phyloP scores from a whole-genome alignment of 2,888 invertebrate species.

The Xestia sexstrigata region DNA sequence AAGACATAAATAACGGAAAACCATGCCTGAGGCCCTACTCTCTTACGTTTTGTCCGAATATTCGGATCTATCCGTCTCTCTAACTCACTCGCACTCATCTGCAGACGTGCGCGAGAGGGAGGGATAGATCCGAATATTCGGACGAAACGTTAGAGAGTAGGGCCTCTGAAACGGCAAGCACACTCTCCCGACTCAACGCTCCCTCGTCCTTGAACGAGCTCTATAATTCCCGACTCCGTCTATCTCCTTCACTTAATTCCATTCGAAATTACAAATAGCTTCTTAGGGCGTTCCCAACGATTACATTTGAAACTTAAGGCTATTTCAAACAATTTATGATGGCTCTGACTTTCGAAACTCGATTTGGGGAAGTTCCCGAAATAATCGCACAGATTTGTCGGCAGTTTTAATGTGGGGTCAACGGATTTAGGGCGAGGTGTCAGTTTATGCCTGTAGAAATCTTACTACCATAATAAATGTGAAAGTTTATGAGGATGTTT shows the following conservation, averaged over 20 bases:
- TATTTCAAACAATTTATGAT: conserved; percentile 76
- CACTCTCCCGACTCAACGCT: conserved; percentile 37
- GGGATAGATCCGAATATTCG: no score
- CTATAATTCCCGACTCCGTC: conserved; percentile 49
- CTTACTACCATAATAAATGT: background rate
- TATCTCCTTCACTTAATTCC: conserved; percentile 62
- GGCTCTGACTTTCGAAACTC: conserved; percentile 64
- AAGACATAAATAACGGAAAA: background rate
- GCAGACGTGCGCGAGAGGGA: no score
- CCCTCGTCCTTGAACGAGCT: conserved; percentile 53
- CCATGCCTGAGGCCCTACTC: background rate
- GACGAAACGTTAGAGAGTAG: no score
- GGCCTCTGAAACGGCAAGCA: conserved; percentile 31
- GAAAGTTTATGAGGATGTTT: background rate
- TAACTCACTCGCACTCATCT: no score
- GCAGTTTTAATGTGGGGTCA: conserved; percentile 64
- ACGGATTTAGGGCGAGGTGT: conserved; percentile 24
- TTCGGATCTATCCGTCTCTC: no score
- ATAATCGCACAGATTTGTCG: conserved; percentile 72
- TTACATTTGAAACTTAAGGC: conserved; percentile 74
- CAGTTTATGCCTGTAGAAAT: background rate
- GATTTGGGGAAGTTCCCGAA: conserved; percentile 66
- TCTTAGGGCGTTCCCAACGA: conserved; percentile 66
- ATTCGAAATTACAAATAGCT: conserved; percentile 73
- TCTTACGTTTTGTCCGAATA: no score